These are phyloP conservation scores for Aphaenogaster floridana DNA, from an alignment of 1,140 invertebrate species.

Conservation along the genomic window DNA sequence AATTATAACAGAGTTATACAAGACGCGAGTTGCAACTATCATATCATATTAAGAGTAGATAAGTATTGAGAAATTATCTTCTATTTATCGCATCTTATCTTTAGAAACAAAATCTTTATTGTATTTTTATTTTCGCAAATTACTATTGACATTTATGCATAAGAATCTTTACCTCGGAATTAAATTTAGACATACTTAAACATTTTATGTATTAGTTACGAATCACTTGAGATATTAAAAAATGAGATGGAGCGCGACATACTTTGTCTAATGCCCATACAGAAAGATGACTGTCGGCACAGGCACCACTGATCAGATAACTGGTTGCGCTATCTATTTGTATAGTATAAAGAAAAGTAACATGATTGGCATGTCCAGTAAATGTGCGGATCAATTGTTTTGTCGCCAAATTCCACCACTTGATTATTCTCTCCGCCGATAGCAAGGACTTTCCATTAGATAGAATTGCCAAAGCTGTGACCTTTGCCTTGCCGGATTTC, in stretches of 20 bases:
- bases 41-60: background rate
- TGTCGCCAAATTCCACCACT: conserved; percentile 89
- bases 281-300: conserved; percentile 88
- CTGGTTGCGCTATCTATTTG: conserved; percentile 79
- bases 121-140: background rate
- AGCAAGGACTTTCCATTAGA: conserved; percentile 89
- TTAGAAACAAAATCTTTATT: background rate
- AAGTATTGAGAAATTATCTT: background rate
- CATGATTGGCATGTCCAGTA: conserved; percentile 90
- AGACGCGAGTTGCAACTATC: background rate
- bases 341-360: conserved; percentile 87
- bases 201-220: background rate
- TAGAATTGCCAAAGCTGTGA: conserved; percentile 90
- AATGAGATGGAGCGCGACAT: conserved; percentile 54
- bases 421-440: conserved; percentile 90
- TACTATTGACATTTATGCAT: background rate
- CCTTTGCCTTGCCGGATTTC: conserved; percentile 89
- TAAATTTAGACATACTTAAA: background rate
- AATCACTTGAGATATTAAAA: background rate
- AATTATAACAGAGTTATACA: background rate
- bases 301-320: conserved; percentile 90
- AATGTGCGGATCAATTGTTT: conserved; percentile 89
- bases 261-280: conserved; percentile 88
- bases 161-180: background rate
- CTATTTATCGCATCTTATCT: background rate